Evolutionary conservation across 2,888 invertebrate species (phyloP), one percentile per base, ranked within the genome.

Genomic region (Nezara viridula): DNA sequence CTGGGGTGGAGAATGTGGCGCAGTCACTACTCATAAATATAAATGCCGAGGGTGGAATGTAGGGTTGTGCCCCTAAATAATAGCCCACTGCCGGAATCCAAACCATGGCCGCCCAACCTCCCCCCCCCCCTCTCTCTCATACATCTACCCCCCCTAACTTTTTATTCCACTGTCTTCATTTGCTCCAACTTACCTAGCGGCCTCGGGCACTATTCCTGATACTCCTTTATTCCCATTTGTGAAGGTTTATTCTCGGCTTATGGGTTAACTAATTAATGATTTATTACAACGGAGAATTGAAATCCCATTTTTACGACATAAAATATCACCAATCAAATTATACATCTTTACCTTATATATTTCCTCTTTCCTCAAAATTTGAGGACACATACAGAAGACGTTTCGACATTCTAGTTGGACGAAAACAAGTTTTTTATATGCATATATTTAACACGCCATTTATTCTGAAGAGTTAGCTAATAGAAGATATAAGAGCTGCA

Each of bases 21-120:
- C 37, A 52, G 40, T 52, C 86, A 86, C 86, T 86, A 55, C 52
- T 86, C 86, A 86, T 86, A 86, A 86, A 86, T 86, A 86, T 55
- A 86, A 86, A 86, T 55, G 55, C 81, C 81, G 44, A 37, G 81
- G 81, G 81, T 44, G 81, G 81, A 81, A 81, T 81, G 81, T 81
- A 81, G 81, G 81, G 44, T 40, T 40, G 81, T 81, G 81, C 40
- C 66, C 66, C 66, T 81, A 81, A 81, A 81, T 81, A 81, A 81
- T 81, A 81, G 81, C 81, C 81, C 81, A 44, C 81, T 66, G 32
- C 81, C 81, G 81, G 81, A 81, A 81, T 81, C 81, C 81, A 44
- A 44, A 81, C 40, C 81, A 81, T 44, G 81, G 81, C 44, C 81
- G 81, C 12, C 40, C 40, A 81, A 32, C 40, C 44, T 44, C 81